Base-by-base conservation (phyloP, 2,888 invertebrate species). In the Margaritifera margaritifera region DNA sequence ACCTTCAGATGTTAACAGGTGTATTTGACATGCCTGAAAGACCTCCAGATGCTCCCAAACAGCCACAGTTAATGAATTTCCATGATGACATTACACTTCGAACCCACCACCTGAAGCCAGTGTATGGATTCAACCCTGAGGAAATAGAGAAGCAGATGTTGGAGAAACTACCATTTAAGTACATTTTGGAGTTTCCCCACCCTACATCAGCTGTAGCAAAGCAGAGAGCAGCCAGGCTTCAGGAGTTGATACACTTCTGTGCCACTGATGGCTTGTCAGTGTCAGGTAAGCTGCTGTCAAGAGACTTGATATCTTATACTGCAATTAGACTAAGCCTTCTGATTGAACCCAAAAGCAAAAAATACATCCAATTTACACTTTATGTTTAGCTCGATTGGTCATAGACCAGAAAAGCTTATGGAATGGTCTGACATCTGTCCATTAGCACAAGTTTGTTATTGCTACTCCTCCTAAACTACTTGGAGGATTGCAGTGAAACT, bases 221-320 rank as follows among this genome's bases (percentile, higher is more conserved):
- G 65, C 84, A 87, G 64, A 71, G 89, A 55, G 85, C 88, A 6
- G 86, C 89, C 3, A 71, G 88, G 22, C 78, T 89, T 20, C 89
- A 89, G 67, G 89, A 90, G 68, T 81, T 89, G 50, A 77, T 89
- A 51, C 86, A 88, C 69, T 89, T 87, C 80, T 87, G 87, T 78
- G 80, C 85, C 31, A 84, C 79, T 19, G 82, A 80, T 25, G 86
- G 85, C 5, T 72, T 88, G 18, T 79, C 86, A 42, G 83, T 79
- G 64, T 80, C 86, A 72, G 88, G 89, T 89, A 72, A 55, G 62
- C 19, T 15, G 42, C 42, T 11, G 11, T 42, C 2, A 42, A 42
- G 11, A 42, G 42, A 11, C 11, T n/a, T n/a, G n/a, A 42, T 42
- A 42, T 42, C 11, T 42, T 11, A 42, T 11, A 8, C 2, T 42